Evolutionary conservation across 2,797 vertebrate genomes (phyloP).

Genomic region (Buphagus erythrorhynchus): DNA sequence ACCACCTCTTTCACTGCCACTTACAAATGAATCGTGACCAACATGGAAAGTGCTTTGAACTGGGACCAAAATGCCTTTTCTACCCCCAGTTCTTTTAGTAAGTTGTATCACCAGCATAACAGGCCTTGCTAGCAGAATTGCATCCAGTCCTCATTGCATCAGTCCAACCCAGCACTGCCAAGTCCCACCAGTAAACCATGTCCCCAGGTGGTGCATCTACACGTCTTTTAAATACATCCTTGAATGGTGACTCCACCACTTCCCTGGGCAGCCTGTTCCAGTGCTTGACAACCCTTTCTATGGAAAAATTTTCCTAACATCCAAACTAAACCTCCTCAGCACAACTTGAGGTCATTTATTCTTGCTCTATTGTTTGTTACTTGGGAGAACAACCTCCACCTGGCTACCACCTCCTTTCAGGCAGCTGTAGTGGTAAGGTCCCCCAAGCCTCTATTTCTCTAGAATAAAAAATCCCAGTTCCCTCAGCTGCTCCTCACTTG

Average conservation of each 20-base stretch:
- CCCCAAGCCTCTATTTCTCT: background rate
- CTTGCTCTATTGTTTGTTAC: background rate
- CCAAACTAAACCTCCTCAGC: background rate
- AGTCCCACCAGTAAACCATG: background rate
- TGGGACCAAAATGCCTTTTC: background rate
- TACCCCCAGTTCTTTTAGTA: background rate
- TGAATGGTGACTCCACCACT: background rate
- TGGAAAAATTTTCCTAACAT: background rate
- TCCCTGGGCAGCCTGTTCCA: background rate
- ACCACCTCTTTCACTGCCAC: fast-evolving
- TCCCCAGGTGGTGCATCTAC: background rate
- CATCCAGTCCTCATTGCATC: background rate
- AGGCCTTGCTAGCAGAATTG: background rate
- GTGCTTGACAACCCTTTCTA: background rate
- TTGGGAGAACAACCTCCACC: background rate
- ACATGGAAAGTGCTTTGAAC: fast-evolving
- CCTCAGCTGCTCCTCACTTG: background rate
- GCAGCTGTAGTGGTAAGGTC: fast-evolving
- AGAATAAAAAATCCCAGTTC: background rate
- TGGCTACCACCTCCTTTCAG: too few species aligned
- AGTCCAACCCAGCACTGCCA: background rate
- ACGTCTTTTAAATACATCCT: fast-evolving
- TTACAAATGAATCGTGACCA: fast-evolving
- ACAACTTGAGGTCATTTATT: background rate
- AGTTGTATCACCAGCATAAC: background rate